phyloP scores from a whole-genome alignment of 2,888 invertebrate genomes.

The Isoperla grammatica region DNA sequence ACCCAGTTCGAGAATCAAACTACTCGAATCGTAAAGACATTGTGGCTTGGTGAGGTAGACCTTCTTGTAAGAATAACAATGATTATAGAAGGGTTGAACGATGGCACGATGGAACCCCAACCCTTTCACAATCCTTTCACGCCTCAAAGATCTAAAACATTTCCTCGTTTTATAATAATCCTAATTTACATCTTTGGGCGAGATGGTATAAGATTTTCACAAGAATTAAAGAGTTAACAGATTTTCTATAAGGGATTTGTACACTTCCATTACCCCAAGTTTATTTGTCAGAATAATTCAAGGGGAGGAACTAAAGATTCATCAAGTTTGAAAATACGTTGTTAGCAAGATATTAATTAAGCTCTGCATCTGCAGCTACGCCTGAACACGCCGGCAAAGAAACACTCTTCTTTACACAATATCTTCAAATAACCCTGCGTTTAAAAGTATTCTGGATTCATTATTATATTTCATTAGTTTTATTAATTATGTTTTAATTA shows the following conservation, averaged over 20 bases:
- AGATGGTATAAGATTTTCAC: slow-evolving; percentile 1
- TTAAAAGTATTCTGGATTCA: too few relatives aligned
- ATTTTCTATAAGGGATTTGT: slow-evolving; percentile 3
- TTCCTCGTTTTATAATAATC: slow-evolving; percentile 14
- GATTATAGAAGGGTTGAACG: neutral
- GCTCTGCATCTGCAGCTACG: too few relatives aligned
- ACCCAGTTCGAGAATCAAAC: too few relatives aligned
- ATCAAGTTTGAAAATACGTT: too few relatives aligned
- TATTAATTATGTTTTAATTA: too few relatives aligned
- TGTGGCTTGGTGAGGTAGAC: too few relatives aligned
- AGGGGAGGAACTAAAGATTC: neutral
- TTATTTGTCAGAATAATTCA: slow-evolving; percentile 5
- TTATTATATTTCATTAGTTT: too few relatives aligned
- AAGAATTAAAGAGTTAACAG: slow-evolving; percentile 13
- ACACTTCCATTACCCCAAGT: slow-evolving; percentile 10
- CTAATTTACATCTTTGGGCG: slow-evolving; percentile 14
- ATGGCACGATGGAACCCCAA: neutral
- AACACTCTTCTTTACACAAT: too few relatives aligned
- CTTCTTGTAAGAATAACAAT: slow-evolving; percentile 8
- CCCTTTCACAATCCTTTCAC: slow-evolving; percentile 15
- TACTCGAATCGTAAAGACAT: too few relatives aligned
- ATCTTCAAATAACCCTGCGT: too few relatives aligned
- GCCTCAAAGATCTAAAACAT: slow-evolving; percentile 10
- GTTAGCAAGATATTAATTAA: too few relatives aligned
- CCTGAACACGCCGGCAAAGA: too few relatives aligned